Evolutionary conservation across 2,113 vertebrate genomes (phyloP).

Genomic region (Muntiacus reevesi): DNA sequence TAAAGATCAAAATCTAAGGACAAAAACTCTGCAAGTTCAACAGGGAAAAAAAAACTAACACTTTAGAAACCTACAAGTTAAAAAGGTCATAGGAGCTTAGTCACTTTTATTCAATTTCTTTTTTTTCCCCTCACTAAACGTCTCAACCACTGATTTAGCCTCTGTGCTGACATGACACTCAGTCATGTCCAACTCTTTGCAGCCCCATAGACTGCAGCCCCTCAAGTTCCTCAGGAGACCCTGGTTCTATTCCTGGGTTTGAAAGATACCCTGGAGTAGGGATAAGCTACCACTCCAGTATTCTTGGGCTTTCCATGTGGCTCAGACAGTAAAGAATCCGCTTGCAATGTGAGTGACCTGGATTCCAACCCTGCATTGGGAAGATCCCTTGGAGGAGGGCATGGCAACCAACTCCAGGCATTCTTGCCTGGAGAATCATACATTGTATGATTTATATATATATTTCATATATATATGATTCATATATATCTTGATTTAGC

Average conservation of each 20-base stretch:
- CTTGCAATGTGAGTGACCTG: neutral
- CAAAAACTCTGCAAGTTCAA: neutral
- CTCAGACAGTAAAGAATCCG: neutral
- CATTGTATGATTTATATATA: neutral
- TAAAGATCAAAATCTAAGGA: neutral
- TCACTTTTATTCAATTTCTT: neutral
- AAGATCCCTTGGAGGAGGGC: neutral
- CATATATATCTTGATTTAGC: neutral
- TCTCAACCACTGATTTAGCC: neutral
- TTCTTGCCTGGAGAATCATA: neutral
- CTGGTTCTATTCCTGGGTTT: neutral
- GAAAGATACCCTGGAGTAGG: neutral
- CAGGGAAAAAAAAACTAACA: neutral
- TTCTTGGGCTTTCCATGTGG: neutral
- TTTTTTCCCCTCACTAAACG: neutral
- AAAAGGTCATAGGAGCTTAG: neutral
- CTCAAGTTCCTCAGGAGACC: neutral
- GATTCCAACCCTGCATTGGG: neutral
- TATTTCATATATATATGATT: too few relatives aligned
- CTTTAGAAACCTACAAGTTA: neutral
- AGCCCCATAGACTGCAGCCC: neutral
- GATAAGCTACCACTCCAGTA: neutral
- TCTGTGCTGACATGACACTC: neutral
- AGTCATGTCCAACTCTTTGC: neutral
- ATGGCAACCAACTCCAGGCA: neutral